Base-by-base conservation (phyloP, 64 coral and sea anemone species). In the Porites lutea region DNA sequence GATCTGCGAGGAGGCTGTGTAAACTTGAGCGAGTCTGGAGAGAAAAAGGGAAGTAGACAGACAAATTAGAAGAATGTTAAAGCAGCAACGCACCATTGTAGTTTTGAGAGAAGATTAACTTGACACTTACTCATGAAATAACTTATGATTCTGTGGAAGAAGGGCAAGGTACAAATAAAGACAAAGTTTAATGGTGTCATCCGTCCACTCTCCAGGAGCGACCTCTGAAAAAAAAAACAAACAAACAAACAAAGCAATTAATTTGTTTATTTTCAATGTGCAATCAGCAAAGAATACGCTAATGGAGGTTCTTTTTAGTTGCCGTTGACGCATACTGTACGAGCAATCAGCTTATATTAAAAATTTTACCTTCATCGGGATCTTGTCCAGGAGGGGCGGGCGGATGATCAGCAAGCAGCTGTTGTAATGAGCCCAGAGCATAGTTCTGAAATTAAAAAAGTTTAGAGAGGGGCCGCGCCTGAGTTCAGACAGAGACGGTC, bases 101-200 rank as follows among this genome's bases (percentile, higher is more conserved):
- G 27, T 37, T 37, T 37, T 37, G 27, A 37, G 13, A 65, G 18
- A 18, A 18, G 13, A 11, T 50, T 43, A 48, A 12, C 37, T 2
- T 27, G 20, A 71, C 2, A 86, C 90, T 92, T 87, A 98, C 97
- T 98, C 90, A n/a, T 98, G 97, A 72, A 98, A 93, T 4, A 98
- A 83, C 72, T 98, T 91, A 79, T 98, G 97, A n/a, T 98, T 96
- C 43, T 96, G 93, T 37, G 97, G 97, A 51, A 98, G 75, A 45
- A 98, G 62, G 5, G 97, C 97, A 4, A 98, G 79, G 54, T 98
- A 98, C 46, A 98, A 71, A 90, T 98, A 98, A 52, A 98, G 79
- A 86, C 97, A 96, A 62, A 94, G 88, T 71, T 98, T 98, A 59
- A 98, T 98, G 18, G 93, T 90, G 48, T 98, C 97, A 46, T 98